Evolutionary conservation across 2,797 vertebrate genomes (phyloP).

Genomic region (Antrozous pallidus): DNA sequence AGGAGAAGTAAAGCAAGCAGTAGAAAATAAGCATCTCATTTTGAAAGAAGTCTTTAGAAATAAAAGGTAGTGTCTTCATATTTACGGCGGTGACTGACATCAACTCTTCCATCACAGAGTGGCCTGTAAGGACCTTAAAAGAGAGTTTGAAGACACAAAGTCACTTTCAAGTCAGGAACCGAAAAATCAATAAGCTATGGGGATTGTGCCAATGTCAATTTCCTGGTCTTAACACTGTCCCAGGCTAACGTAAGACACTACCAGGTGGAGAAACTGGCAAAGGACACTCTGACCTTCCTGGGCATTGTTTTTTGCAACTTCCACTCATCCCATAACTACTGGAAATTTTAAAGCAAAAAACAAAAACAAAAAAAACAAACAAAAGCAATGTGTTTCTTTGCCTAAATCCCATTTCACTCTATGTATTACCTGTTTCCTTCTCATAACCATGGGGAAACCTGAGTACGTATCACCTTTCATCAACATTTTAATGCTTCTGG

Average conservation of each 20-base stretch:
- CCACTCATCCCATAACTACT: not conserved
- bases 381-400: not conserved
- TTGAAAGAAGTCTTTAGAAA: conserved; percentile 82
- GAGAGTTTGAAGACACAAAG: not conserved
- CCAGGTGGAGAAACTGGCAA: not conserved
- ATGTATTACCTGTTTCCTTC: not conserved
- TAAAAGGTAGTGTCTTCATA: conserved; percentile 87
- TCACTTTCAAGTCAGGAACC: not conserved
- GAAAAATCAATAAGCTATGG: not conserved
- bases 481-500: not conserved
- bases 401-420: not conserved
- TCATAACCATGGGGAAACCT: not conserved
- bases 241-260: not conserved
- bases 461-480: not conserved
- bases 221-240: not conserved
- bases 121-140: conserved; percentile 89
- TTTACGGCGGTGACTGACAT: conserved; percentile 84
- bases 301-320: not conserved
- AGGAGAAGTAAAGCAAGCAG: conserved; percentile 88
- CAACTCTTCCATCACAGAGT: conserved; percentile 87
- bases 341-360: not conserved
- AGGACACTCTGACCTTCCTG: not conserved
- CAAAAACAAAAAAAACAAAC: no score
- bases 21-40: conserved; percentile 86
- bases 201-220: not conserved